A percentile compares a stretch with the other conserved stretches of the same genome.
Evolutionary conservation across 2,888 invertebrate genomes (phyloP).

Genomic region (Catonia carolina): DNA sequence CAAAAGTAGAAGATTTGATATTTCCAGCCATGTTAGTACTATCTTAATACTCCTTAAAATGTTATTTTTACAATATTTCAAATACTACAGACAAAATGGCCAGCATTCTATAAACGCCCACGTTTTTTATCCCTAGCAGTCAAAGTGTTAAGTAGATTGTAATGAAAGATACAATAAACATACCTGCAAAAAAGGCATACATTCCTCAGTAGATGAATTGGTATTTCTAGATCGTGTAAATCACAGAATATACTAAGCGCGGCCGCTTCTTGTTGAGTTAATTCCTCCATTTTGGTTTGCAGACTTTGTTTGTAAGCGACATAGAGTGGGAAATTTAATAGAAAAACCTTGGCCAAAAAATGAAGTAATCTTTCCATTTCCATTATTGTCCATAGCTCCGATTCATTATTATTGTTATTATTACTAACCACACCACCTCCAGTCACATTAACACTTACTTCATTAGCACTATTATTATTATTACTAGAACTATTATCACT

Average conservation of each 20-base stretch:
- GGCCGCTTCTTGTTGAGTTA: slow-evolving; percentile 77
- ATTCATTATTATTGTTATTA: slow-evolving; percentile 40
- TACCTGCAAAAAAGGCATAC: slow-evolving; percentile 86
- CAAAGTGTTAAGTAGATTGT: no score
- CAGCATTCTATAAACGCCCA: no score
- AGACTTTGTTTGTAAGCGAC: slow-evolving; percentile 48
- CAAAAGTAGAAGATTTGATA: no score
- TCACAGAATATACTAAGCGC: slow-evolving; percentile 77
- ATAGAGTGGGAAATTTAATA: slow-evolving; percentile 83
- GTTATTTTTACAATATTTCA: no score
- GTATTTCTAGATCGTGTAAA: slow-evolving; percentile 88
- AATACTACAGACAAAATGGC: no score
- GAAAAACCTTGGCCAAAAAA: slow-evolving; percentile 77
- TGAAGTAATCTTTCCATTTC: slow-evolving; percentile 85
- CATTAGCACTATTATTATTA: slow-evolving; percentile 4
- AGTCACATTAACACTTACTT: slow-evolving; percentile 29
- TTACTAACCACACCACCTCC: no score
- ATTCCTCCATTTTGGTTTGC: slow-evolving; percentile 71
- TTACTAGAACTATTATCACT: slow-evolving; percentile 1
- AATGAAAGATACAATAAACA: no score
- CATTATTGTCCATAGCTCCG: slow-evolving; percentile 61
- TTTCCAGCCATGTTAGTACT: no score
- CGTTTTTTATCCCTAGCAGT: no score
- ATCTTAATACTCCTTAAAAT: no score
- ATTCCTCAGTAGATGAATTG: slow-evolving; percentile 81